Conservation (phyloP, 37 sponge, comb jelly and placozoan genomes). For the Amphimedon queenslandica region DNA sequence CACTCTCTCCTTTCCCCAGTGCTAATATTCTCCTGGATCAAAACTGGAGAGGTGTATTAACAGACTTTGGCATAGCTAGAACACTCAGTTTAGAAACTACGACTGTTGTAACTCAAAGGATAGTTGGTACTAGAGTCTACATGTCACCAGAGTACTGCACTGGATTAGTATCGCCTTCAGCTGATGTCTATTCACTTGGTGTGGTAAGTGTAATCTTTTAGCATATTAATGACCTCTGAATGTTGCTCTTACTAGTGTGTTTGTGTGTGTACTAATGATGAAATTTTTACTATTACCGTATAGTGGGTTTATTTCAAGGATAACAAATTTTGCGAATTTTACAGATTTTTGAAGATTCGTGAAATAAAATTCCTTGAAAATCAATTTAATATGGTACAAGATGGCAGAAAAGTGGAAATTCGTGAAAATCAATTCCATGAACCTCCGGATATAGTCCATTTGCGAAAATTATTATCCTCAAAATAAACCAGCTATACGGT, state of each 20-base stretch:
- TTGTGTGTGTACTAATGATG: not conserved
- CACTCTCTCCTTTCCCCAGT: slow-evolving; percentile 14
- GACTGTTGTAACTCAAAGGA: slow-evolving; percentile 20
- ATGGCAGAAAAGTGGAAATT: no score
- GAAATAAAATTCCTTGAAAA: no score
- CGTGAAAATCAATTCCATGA: no score
- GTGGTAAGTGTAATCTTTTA: slow-evolving; percentile 52
- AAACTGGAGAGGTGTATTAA: slow-evolving; percentile 38
- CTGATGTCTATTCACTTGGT: slow-evolving; percentile 58
- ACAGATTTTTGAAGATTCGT: no score
- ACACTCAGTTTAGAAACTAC: slow-evolving; percentile 5
- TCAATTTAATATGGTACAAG: no score
- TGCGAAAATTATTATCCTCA: no score
- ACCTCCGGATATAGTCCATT: no score
- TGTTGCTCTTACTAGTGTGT: no score
- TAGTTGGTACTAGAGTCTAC: slow-evolving; percentile 48
- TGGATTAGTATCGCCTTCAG: slow-evolving; percentile 25
- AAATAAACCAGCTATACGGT: no score
- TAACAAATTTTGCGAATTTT: no score
- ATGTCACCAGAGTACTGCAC: slow-evolving; percentile 42
- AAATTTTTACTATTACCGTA: not conserved
- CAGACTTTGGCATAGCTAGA: slow-evolving; percentile 56
- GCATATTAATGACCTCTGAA: no score
- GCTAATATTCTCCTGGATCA: slow-evolving; percentile 46
- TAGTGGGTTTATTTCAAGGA: no score